Conservation (phyloP, 2,113 vertebrate genomes). For the Hiodon tergisus region DNA sequence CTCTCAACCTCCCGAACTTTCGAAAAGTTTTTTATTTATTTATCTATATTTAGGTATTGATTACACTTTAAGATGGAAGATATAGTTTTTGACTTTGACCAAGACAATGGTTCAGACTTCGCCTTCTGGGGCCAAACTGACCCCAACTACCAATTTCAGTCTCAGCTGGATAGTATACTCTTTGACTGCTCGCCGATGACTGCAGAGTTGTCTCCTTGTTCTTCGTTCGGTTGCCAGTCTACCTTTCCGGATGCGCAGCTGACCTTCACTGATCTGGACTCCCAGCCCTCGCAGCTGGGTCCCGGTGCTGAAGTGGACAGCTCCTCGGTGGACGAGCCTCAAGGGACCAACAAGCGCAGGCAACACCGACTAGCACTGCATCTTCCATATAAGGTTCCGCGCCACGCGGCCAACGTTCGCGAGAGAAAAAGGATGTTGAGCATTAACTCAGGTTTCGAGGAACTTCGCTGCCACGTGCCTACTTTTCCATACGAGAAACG, state of each 20-base stretch:
- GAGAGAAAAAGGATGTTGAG: conserved; percentile 70
- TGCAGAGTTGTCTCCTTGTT: conserved; percentile 47
- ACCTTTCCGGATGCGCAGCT: conserved; percentile 54
- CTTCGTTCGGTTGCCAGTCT: conserved; percentile 39
- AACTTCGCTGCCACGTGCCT: conserved; percentile 64
- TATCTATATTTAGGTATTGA: neutral
- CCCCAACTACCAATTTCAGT: conserved; percentile 43
- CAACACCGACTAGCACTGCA: conserved; percentile 20
- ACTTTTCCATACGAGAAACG: conserved; percentile 73
- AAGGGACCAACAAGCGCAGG: conserved; percentile 28
- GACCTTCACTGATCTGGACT: conserved; percentile 48
- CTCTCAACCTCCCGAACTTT: neutral
- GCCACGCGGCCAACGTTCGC: conserved; percentile 67
- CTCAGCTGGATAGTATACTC: conserved; percentile 52
- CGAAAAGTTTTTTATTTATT: neutral
- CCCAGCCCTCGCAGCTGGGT: conserved; percentile 34
- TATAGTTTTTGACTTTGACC: conserved; percentile 51
- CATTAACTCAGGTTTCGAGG: conserved; percentile 67
- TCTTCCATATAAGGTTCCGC: conserved; percentile 60
- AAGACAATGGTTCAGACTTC: conserved; percentile 49
- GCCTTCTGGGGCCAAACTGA: conserved; percentile 60
- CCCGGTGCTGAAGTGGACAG: conserved; percentile 55
- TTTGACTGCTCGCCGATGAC: conserved; percentile 46
- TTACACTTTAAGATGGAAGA: conserved; percentile 56
- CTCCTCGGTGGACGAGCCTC: conserved; percentile 49